Conservation (phyloP, 92 coral and sea anemone species). For the Heliopora coerulea region DNA sequence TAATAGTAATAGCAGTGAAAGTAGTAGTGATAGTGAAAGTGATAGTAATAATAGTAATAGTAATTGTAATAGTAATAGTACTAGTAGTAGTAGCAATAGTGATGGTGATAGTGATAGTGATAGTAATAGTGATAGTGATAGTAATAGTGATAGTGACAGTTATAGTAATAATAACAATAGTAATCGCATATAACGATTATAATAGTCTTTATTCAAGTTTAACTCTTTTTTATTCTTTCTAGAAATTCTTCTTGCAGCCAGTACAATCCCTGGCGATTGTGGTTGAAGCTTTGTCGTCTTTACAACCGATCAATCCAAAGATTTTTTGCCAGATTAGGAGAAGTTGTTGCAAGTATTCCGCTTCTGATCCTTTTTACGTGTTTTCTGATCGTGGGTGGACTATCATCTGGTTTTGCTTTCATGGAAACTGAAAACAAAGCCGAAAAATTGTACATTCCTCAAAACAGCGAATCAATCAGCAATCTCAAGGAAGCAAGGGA, state of each 20-base stretch:
- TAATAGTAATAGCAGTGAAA: too few relatives aligned
- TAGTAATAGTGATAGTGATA: too few relatives aligned
- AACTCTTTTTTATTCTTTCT: too few relatives aligned
- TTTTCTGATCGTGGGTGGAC: constrained; percentile 41
- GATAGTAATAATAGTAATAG: too few relatives aligned
- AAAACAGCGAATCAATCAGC: constrained; percentile 67
- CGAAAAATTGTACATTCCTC: constrained; percentile 79
- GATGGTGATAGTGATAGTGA: too few relatives aligned
- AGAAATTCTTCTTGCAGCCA: background rate
- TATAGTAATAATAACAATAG: too few relatives aligned
- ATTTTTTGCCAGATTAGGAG: constrained; percentile 11
- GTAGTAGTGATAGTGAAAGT: too few relatives aligned
- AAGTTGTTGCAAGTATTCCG: background rate
- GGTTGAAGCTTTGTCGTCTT: constrained; percentile 26
- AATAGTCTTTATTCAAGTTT: too few relatives aligned
- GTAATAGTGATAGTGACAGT: too few relatives aligned
- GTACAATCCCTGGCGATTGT: constrained; percentile 14
- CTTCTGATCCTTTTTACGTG: background rate
- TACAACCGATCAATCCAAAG: background rate
- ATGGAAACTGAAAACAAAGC: constrained; percentile 71
- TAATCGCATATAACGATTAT: too few relatives aligned
- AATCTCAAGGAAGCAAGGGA: constrained; percentile 60
- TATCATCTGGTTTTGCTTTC: constrained; percentile 80
- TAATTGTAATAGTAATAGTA: too few relatives aligned
- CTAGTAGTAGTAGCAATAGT: too few relatives aligned